A percentile compares a stretch with the other conserved stretches of the same genome.
phyloP scores from a whole-genome alignment of 35 echinoderm and acorn worm genomes.

The Amphiura filiformis region DNA sequence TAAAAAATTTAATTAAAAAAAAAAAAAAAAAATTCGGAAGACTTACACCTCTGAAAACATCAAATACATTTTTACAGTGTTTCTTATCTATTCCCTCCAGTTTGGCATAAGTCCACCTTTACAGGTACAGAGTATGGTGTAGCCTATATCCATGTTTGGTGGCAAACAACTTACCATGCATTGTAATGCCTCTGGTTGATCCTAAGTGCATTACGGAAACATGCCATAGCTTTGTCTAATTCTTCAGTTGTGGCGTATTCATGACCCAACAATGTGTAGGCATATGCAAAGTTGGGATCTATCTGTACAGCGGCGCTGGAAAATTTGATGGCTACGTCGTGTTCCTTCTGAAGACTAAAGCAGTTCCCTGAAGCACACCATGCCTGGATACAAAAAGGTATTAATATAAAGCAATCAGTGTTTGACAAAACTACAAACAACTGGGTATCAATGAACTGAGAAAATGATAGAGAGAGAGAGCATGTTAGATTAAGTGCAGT shows the following conservation, averaged over 20 bases:
- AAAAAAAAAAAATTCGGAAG: too few relatives aligned
- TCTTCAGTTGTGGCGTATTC: slow-evolving; percentile 93
- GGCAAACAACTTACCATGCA: slow-evolving; percentile 65
- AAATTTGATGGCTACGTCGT: slow-evolving; percentile 95
- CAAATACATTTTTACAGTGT: too few relatives aligned
- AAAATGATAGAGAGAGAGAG: too few relatives aligned
- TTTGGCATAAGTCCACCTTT: too few relatives aligned
- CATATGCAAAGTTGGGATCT: slow-evolving; percentile 87
- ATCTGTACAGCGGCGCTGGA: slow-evolving; percentile 93
- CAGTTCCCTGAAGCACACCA: slow-evolving; percentile 97
- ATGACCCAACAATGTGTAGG: slow-evolving; percentile 93
- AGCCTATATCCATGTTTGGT: background rate
- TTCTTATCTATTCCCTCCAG: too few relatives aligned
- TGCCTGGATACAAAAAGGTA: slow-evolving; percentile 66
- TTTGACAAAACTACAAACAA: too few relatives aligned
- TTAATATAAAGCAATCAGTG: too few relatives aligned
- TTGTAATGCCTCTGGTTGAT: slow-evolving; percentile 88
- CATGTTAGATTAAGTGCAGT: too few relatives aligned
- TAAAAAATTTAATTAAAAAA: too few relatives aligned
- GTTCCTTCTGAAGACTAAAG: slow-evolving; percentile 96
- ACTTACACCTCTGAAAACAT: too few relatives aligned
- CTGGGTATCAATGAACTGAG: too few relatives aligned
- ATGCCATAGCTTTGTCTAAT: slow-evolving; percentile 86
- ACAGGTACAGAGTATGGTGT: too few relatives aligned
- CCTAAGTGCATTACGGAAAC: slow-evolving; percentile 91